Evolutionary conservation across 2,888 invertebrate species (phyloP), one percentile per base, ranked within the genome.

Genomic region (Drosophila pegasa): DNA sequence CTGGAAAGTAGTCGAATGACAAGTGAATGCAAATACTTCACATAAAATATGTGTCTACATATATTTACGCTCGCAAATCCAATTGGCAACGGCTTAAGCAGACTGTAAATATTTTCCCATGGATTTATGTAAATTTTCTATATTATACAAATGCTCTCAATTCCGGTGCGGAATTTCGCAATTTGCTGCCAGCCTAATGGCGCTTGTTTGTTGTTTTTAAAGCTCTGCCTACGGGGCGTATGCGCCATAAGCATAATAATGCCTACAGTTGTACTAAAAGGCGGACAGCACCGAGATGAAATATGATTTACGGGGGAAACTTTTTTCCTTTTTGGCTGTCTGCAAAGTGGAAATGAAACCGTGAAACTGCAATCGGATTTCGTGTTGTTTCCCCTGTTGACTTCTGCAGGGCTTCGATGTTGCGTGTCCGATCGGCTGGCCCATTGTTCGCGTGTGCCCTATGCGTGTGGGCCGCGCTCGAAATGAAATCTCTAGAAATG

Each of bases 51-150:
- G 22, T 29, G 45, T 7, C 27, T 29, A 12, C 29, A 18, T 16
- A 29, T 38, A 20, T 52, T 38, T 22, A 38, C 18, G 14, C 16
- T 25, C 16, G 2, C 27, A 29, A 27, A 35, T 35, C 35, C 50
- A 66, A 73, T 70, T 68, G 76, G 66, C 56, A 70, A 45, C 48
- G 54, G 68, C 48, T 68, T 67, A 55, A 66, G 63, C 55, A 58
- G 62, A 76, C 70, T 71, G 88, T 66, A 85, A 83, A 87, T 71
- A 79, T 82, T 85, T 65, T 65, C 70, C 52, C 33, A 57, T 48
- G 70, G 82, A 86, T 69, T 83, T 86, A 87, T 87, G 83, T 59
- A 67, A 79, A 87, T 87, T 71, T 80, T 12, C 2, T 22, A 52
- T 38, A 54, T 60, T 47, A 51, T 60, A 67, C 63, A 80, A 58